Base-by-base conservation (phyloP, 2,797 vertebrate genomes). In the Sebastes minor region DNA sequence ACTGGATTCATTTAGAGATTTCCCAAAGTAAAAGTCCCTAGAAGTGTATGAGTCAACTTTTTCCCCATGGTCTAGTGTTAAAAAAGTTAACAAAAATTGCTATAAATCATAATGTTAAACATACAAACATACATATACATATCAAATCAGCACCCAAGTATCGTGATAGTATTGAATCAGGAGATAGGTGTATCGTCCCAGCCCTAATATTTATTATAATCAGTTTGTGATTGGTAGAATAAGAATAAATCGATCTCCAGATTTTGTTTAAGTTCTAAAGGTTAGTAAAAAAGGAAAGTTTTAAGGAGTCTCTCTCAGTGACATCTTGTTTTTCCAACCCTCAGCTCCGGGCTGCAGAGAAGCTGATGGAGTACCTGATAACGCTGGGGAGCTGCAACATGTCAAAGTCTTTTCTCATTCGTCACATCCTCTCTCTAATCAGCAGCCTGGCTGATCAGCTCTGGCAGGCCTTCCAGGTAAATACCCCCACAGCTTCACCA, bases 401-500 rank as follows among this genome's bases (percentile, higher is more conserved):
- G 28, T 88, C 97, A 20, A 96, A 92, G 85, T 90, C 93, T 71
- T 88, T 95, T 49, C 89, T 97, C 63, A 76, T 97, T 76, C 89
- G 93, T 38, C 94, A 96, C 76, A 86, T 98, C 27, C 94, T 99
- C 0, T 88, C 92, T 16, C 92, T 95, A 94, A 84, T 98, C 82
- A 94, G 85, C 87, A 73, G 80, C 35, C 95, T 97, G 88, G 92
- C 95, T 35, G 93, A 97, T 71, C 89, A 94, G 65, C 92, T 98
- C 42, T 92, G 91, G 91, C 84, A 95, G 65, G 75, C 88, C 76
- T 83, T 84, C 74, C 96, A 97, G 97, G 97, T 97, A 96, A 76
- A 76, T 59, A 2, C 53, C 55, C 62, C 23, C 25, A 1, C 63
- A 6, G 38, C 77, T 16, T 38, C 75, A 12, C 35, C 71, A 56